Evolutionary conservation across 2,888 invertebrate genomes (phyloP).

Genomic region (Heteromyza rotundicornis): DNA sequence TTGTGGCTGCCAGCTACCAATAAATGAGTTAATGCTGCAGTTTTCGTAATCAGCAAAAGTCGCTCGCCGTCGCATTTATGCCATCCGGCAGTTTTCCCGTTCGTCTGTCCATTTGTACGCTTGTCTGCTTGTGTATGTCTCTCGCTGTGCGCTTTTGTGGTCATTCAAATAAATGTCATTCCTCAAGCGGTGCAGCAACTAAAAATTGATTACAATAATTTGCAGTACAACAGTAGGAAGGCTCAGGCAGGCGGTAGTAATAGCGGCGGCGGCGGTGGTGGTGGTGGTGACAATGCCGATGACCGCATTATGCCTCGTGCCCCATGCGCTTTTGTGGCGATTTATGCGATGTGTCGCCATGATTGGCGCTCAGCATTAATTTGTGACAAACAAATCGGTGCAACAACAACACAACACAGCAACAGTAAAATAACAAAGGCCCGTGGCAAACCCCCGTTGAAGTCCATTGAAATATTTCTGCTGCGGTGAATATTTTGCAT

Average conservation of each 20-base stretch:
- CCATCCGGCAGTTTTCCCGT: background rate
- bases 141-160: slow-evolving; percentile 7
- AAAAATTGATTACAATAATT: slow-evolving; percentile 30
- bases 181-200: slow-evolving; percentile 45
- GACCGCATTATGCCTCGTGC: background rate
- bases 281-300: slow-evolving; percentile 24
- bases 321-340: slow-evolving; percentile 21
- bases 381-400: slow-evolving; percentile 15
- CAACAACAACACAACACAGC: background rate
- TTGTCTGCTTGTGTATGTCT: background rate
- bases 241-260: background rate
- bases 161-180: slow-evolving; percentile 55
- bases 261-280: slow-evolving; percentile 16
- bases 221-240: slow-evolving; percentile 6
- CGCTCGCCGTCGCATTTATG: background rate
- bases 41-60: slow-evolving; percentile 4
- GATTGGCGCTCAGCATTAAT: slow-evolving; percentile 57
- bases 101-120: background rate
- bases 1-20: background rate
- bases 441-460: background rate
- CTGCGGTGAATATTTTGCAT: too few relatives aligned
- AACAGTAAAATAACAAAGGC: background rate
- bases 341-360: slow-evolving; percentile 57
- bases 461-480: too few relatives aligned
- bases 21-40: background rate